Evolutionary conservation across 2,888 invertebrate species (phyloP).

Genomic region (Lutraria lutraria): DNA sequence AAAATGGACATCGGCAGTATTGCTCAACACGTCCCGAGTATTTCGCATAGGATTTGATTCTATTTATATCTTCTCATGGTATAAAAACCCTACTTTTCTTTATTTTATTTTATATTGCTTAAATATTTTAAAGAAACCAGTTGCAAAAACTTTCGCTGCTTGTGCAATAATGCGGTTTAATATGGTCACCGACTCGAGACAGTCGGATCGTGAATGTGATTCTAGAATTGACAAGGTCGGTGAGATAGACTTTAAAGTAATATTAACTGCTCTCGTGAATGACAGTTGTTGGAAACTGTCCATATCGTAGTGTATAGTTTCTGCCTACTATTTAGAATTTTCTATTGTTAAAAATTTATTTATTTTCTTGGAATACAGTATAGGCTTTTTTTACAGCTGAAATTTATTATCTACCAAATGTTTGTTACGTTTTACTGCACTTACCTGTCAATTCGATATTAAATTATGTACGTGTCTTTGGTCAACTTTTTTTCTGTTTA

Average conservation of each 20-base stretch:
- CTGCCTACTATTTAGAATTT: background rate
- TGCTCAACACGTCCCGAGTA: slow-evolving; percentile 41
- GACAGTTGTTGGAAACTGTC: background rate
- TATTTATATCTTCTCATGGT: slow-evolving; percentile 21
- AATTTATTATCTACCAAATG: background rate
- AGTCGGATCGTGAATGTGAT: background rate
- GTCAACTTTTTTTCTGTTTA: no score
- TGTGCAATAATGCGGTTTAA: background rate
- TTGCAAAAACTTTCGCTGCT: background rate
- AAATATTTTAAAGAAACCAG: background rate
- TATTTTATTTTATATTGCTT: background rate
- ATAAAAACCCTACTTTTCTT: background rate
- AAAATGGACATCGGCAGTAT: slow-evolving; percentile 39
- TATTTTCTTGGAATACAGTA: background rate
- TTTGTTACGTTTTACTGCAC: no score
- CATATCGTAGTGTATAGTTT: background rate
- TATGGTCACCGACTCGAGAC: background rate
- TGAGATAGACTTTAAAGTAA: background rate
- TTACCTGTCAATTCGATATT: background rate
- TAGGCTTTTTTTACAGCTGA: background rate
- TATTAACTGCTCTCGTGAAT: background rate
- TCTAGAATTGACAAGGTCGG: background rate
- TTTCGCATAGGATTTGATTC: slow-evolving; percentile 26
- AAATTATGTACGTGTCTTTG: background rate
- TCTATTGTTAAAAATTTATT: background rate